Conservation (phyloP, 2,113 vertebrate species). For the Gambusia affinis region DNA sequence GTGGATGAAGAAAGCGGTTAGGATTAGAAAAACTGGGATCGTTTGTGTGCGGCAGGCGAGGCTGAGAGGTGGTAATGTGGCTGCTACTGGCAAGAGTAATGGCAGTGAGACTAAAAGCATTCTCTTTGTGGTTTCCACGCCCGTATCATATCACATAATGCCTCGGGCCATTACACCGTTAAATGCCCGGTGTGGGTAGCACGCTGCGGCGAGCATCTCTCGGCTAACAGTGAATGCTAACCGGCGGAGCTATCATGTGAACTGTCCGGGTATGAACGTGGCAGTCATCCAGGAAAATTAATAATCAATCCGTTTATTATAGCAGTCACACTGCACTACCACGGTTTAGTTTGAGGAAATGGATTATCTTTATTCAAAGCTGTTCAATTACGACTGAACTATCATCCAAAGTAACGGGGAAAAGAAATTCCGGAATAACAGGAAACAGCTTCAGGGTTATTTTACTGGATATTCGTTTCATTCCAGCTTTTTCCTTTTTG, state of each 20-base stretch:
- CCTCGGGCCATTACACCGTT: conserved; percentile 41
- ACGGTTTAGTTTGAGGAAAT: neutral
- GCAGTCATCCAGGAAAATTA: neutral
- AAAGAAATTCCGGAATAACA: neutral
- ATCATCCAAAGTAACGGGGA: neutral
- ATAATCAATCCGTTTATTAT: neutral
- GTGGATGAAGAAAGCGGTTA: conserved; percentile 66
- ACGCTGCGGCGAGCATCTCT: conserved; percentile 15
- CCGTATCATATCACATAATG: neutral
- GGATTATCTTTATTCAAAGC: neutral
- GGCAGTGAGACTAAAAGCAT: neutral
- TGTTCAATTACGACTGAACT: neutral
- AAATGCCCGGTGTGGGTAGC: conserved; percentile 37
- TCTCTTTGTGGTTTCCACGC: conserved; percentile 24
- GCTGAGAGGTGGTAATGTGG: conserved; percentile 5
- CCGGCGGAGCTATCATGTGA: conserved; percentile 38
- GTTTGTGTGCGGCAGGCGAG: conserved; percentile 23
- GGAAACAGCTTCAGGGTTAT: neutral
- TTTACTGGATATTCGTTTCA: neutral
- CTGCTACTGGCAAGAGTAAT: neutral
- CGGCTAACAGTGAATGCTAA: conserved; percentile 55
- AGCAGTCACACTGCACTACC: no score
- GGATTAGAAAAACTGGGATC: neutral
- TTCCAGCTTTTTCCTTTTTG: neutral
- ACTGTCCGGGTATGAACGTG: conserved; percentile 1